Evolutionary conservation across 2,888 invertebrate species (phyloP).

Genomic region (Mythimna lalbum): DNA sequence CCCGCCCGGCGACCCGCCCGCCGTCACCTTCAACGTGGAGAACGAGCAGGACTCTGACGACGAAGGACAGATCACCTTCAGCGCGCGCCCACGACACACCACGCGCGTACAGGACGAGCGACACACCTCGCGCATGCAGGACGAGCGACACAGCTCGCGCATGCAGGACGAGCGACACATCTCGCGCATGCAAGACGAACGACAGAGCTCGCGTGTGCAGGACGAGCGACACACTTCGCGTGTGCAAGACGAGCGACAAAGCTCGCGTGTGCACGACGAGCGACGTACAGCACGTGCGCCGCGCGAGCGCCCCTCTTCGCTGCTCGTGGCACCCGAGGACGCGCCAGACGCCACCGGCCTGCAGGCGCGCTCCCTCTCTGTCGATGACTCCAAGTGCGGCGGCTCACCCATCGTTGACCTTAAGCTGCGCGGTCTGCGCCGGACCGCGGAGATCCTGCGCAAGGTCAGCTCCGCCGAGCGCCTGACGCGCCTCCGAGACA

Average conservation of each 20-base stretch:
- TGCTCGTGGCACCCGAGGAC: slow-evolving; percentile 75
- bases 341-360: slow-evolving; percentile 61
- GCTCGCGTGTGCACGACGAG: slow-evolving; percentile 66
- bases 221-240: too few relatives aligned
- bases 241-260: slow-evolving; percentile 36
- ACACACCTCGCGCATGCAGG: slow-evolving; percentile 64
- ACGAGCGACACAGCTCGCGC: slow-evolving; percentile 67
- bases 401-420: slow-evolving; percentile 77
- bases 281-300: slow-evolving; percentile 68
- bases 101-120: slow-evolving; percentile 70
- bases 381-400: slow-evolving; percentile 81
- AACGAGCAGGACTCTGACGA: slow-evolving; percentile 84
- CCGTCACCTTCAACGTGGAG: slow-evolving; percentile 88
- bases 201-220: too few relatives aligned
- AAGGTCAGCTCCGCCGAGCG: slow-evolving; percentile 85
- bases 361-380: slow-evolving; percentile 80
- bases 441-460: slow-evolving; percentile 81
- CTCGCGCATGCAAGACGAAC: too few relatives aligned
- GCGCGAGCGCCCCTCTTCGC: slow-evolving; percentile 78
- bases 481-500: slow-evolving; percentile 82
- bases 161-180: slow-evolving; percentile 68
- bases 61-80: slow-evolving; percentile 87
- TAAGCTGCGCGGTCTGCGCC: slow-evolving; percentile 78
- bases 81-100: slow-evolving; percentile 73
- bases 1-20: slow-evolving; percentile 76